Base-by-base conservation (phyloP, 1,140 invertebrate species). In the Oncopeltus fasciatus region DNA sequence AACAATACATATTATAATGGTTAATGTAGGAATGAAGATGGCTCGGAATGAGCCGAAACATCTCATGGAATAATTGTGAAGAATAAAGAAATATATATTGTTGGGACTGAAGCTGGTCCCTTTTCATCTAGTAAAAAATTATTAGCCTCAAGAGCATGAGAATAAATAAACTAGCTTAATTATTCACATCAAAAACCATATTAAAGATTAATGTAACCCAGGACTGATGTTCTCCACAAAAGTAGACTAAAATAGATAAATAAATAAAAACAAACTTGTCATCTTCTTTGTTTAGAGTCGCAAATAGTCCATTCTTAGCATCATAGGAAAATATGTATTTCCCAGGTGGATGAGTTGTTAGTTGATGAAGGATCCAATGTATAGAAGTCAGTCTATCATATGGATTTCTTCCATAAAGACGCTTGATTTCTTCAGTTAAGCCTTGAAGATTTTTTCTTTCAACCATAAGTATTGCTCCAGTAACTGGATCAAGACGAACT, bases 401-500 rank as follows among this genome's bases (percentile, higher is more conserved):
- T 20, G 44, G 28, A 56, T 53, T 53, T 4, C 18, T 16, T 24
- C 18, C 9, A 27, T 61, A 57, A 2, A 56, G 31, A 49, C 51
- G 18, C 31, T 56, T 20, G 2, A 21, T 18, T 26, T 61, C 60
- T 9, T 9, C n/a, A 8, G 47, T 33, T 16, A 61, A 26, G 16
- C 56, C 27, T 16, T 21, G 28, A 31, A 53, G 21, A 1, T 2
- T 61, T 46, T 49, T 31, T n/a, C 18, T 24, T n/a, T 61, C 60
- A 53, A 27, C 33, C 60, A 61, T 61, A 56, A 61, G 29, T 21
- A 61, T n/a, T 12, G 53, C 60, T 14, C 60, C 60, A 56, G 44
- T 27, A 11, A 43, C n/a, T n/a, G 60, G 60, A 27, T 61, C 31
- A 14, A 61, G 11, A 27, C 60, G 24, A 20, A 38, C 60, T 61